Percentiles rank a stretch among this genome's conserved stretches.
Conservation (phyloP, 2,888 invertebrate species). For the Gryllus longicercus region DNA sequence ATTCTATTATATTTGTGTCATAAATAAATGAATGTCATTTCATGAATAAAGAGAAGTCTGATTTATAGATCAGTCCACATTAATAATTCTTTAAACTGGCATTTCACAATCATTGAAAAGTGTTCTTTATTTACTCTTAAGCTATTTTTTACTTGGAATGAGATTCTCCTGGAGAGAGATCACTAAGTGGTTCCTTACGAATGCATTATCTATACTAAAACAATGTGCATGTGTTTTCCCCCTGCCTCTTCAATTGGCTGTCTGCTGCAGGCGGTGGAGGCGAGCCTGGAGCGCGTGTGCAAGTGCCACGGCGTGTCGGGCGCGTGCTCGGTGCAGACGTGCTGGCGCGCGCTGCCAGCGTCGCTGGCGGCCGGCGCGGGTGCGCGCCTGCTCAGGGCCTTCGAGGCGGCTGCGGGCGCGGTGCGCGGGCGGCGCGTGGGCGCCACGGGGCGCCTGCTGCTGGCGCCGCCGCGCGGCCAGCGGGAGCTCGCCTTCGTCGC, state of each 20-base stretch:
- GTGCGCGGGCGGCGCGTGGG: conserved; percentile 45
- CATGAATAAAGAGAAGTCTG: too few relatives aligned
- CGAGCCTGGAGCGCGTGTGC: conserved; percentile 62
- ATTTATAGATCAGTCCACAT: too few relatives aligned
- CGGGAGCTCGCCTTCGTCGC: conserved; percentile 70
- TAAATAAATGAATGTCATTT: too few relatives aligned
- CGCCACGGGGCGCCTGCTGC: conserved; percentile 46
- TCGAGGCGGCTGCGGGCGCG: conserved; percentile 54
- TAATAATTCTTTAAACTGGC: too few relatives aligned
- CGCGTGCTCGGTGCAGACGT: conserved; percentile 76
- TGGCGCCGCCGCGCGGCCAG: conserved; percentile 48
- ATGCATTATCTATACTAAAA: too few relatives aligned
- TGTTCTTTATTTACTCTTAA: too few relatives aligned
- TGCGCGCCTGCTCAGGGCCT: conserved; percentile 56
- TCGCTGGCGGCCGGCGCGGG: conserved; percentile 51
- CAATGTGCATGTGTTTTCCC: too few relatives aligned
- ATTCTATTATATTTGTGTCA: too few relatives aligned
- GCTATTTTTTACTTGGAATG: too few relatives aligned
- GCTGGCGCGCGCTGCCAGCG: conserved; percentile 69
- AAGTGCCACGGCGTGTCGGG: conserved; percentile 84
- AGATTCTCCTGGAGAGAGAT: too few relatives aligned
- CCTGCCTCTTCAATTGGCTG: neutral
- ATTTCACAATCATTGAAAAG: too few relatives aligned
- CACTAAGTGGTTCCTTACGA: too few relatives aligned
- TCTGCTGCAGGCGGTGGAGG: conserved; percentile 57